Percentiles rank a stretch among this genome's conserved stretches.
Evolutionary conservation across 2,888 invertebrate species (phyloP).

Genomic region (Nesidiocoris tenuis): DNA sequence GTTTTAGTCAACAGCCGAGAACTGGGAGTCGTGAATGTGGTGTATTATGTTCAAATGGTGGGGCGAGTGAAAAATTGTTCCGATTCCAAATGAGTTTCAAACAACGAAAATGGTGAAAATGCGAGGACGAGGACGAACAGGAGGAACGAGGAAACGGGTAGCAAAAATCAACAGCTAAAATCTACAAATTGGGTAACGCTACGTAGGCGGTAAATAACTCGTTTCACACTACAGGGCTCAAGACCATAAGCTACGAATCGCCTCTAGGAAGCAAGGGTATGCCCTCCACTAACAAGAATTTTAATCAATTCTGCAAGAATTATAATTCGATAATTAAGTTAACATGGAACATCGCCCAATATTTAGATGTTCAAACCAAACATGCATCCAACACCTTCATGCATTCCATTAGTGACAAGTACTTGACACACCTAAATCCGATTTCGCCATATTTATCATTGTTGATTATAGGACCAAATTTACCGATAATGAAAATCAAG

Average conservation of each 20-base stretch:
- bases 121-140: not conserved
- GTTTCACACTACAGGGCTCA: slow-evolving; percentile 19
- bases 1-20: too few species aligned
- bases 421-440: too few species aligned
- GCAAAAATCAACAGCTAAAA: slow-evolving; percentile 16
- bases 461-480: too few species aligned
- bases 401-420: slow-evolving; percentile 5
- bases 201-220: not conserved
- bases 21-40: too few species aligned
- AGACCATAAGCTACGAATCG: slow-evolving; percentile 4
- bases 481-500: too few species aligned
- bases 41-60: too few species aligned
- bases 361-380: slow-evolving; percentile 15
- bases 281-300: slow-evolving; percentile 30
- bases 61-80: too few species aligned
- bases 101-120: slow-evolving; percentile 10
- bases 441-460: too few species aligned
- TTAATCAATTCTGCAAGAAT: not conserved
- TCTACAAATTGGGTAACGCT: slow-evolving; percentile 15
- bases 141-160: not conserved
- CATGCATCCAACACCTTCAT: slow-evolving; percentile 12
- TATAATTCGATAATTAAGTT: not conserved
- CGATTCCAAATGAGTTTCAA: not conserved
- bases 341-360: not conserved
- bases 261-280: slow-evolving; percentile 34